Evolutionary conservation across 2,888 invertebrate genomes (phyloP).

Genomic region (Hypomecis atomaria): DNA sequence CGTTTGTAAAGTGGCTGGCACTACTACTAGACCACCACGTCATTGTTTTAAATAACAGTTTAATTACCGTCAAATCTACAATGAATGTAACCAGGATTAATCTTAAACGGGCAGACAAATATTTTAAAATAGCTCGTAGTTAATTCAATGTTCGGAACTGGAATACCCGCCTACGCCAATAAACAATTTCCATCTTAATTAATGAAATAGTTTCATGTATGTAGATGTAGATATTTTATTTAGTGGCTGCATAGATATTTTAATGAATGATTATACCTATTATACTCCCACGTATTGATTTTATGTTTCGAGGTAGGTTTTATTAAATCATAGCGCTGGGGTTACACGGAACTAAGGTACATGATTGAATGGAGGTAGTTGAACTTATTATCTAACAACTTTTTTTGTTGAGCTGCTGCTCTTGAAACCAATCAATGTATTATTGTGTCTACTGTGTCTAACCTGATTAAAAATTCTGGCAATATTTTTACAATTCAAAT

Average conservation of each 20-base stretch:
- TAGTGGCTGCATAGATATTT: slow-evolving; percentile 40
- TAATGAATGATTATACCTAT: slow-evolving; percentile 39
- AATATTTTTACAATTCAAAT: too few species aligned
- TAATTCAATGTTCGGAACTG: slow-evolving; percentile 59
- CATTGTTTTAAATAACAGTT: neutral
- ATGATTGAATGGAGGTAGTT: too few species aligned
- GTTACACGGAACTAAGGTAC: neutral
- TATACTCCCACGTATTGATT: slow-evolving; percentile 36
- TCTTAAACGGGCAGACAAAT: slow-evolving; percentile 53
- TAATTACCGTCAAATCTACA: slow-evolving; percentile 34
- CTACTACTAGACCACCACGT: too few species aligned
- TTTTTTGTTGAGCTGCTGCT: too few species aligned
- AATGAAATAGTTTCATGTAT: slow-evolving; percentile 59
- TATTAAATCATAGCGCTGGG: slow-evolving; percentile 7
- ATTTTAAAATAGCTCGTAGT: slow-evolving; percentile 57
- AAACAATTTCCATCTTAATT: slow-evolving; percentile 67
- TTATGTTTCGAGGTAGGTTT: slow-evolving; percentile 26
- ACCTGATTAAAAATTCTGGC: too few species aligned
- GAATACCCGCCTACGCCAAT: slow-evolving; percentile 64
- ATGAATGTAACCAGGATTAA: slow-evolving; percentile 51
- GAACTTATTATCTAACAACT: too few species aligned
- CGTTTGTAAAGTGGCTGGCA: too few species aligned
- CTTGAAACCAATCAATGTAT: too few species aligned
- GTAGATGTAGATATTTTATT: slow-evolving; percentile 42
- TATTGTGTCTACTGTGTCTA: too few species aligned